Conservation (phyloP, 2,888 invertebrate species). For the Lypha dubia region DNA sequence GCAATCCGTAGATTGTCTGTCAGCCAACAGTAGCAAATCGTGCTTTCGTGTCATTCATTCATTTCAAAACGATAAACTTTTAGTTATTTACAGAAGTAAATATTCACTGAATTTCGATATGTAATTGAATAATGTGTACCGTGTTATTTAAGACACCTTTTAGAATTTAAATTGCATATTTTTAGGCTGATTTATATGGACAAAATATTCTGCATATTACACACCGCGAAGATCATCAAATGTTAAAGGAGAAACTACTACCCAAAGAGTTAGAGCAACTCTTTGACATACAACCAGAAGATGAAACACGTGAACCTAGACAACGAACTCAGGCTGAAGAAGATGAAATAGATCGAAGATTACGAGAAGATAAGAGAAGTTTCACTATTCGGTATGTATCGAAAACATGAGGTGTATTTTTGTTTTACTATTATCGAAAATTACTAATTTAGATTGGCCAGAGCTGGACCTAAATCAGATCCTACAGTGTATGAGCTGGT, state of each 20-base stretch:
- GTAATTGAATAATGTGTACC: constrained; percentile 1
- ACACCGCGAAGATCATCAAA: constrained; percentile 90
- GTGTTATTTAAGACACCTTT: background rate
- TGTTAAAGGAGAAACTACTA: constrained; percentile 87
- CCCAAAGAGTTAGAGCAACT: constrained; percentile 84
- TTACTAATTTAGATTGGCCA: constrained; percentile 85
- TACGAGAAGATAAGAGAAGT: constrained; percentile 84
- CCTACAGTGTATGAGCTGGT: constrained; percentile 89
- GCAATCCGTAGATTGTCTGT: constrained; percentile 31
- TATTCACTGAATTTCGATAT: constrained; percentile 3
- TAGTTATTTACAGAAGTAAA: constrained; percentile 5
- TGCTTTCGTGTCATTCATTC: constrained; percentile 72
- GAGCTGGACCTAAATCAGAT: constrained; percentile 89
- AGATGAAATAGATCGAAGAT: constrained; percentile 80
- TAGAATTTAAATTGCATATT: background rate
- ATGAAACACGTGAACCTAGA: constrained; percentile 85
- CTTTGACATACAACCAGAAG: constrained; percentile 82
- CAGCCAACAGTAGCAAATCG: constrained; percentile 59
- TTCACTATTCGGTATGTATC: constrained; percentile 84
- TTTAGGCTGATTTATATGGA: constrained; percentile 91
- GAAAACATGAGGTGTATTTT: no score
- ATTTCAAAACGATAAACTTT: constrained; percentile 19
- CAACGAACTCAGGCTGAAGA: constrained; percentile 83
- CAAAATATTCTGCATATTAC: constrained; percentile 92
- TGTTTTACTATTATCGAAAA: no score